A percentile compares a stretch with the other conserved stretches of the same genome.
Conservation (phyloP, 2,797 vertebrate genomes). For the Poeciliopsis turneri region DNA sequence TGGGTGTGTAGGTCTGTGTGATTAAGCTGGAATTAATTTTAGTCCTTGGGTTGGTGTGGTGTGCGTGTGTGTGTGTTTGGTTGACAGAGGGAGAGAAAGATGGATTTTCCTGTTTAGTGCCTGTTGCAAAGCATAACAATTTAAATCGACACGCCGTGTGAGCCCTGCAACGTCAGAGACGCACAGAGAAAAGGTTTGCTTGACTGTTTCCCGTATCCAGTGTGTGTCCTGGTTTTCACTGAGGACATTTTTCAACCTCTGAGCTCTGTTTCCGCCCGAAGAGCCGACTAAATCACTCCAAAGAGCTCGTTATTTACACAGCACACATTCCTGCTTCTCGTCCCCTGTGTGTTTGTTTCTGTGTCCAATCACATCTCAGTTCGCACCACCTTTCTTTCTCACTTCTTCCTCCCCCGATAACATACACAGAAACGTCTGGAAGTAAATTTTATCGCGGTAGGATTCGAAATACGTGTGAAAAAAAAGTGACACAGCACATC, state of each 20-base stretch:
- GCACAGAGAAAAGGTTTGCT: neutral
- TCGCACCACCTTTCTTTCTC: neutral
- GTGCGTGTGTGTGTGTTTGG: constrained; percentile 13
- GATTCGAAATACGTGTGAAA: neutral
- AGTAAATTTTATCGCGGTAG: neutral
- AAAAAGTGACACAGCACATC: neutral
- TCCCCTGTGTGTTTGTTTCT: neutral
- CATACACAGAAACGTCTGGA: neutral
- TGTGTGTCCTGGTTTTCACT: neutral
- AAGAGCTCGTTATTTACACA: constrained; percentile 7
- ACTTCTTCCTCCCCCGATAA: neutral
- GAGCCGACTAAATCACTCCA: constrained; percentile 1
- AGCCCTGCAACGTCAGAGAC: neutral
- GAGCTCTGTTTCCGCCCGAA: neutral
- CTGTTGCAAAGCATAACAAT: constrained; percentile 28
- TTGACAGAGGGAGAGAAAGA: constrained; percentile 9
- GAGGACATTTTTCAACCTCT: neutral
- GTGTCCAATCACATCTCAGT: neutral
- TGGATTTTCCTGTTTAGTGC: constrained; percentile 20
- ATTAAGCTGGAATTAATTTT: constrained; percentile 76
- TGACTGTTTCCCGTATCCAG: neutral
- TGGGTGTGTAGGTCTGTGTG: constrained; percentile 24
- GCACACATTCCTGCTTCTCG: neutral
- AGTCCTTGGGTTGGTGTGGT: too few relatives aligned
- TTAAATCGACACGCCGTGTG: neutral